A percentile compares a stretch with the other conserved stretches of the same genome.
Conservation (phyloP, 1,140 invertebrate genomes). For the Sinella curviseta region DNA sequence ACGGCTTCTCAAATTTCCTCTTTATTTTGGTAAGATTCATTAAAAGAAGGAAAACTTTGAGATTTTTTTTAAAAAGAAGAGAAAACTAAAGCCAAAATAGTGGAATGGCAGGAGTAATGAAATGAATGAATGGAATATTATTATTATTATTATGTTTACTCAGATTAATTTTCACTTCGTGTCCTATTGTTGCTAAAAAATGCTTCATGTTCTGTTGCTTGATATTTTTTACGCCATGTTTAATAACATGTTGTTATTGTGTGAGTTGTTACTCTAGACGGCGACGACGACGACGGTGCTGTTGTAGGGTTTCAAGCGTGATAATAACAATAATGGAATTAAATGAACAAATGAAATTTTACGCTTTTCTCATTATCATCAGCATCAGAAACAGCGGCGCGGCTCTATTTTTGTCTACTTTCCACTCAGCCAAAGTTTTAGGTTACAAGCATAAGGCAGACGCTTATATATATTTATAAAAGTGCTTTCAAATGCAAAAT, state of each 20-base stretch:
- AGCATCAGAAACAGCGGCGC: neutral
- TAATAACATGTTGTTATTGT: no score
- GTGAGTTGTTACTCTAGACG: no score
- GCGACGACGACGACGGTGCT: neutral
- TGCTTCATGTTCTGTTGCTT: neutral
- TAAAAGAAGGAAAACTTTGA: no score
- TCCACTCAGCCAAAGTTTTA: no score
- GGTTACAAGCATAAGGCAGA: no score
- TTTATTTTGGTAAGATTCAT: neutral
- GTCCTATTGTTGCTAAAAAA: neutral
- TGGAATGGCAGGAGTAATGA: no score
- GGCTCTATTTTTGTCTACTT: neutral
- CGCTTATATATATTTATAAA: no score
- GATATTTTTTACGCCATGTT: no score
- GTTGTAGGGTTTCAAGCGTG: neutral
- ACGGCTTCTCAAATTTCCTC: neutral
- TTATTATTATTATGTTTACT: neutral
- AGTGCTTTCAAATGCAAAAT: no score
- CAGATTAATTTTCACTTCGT: slow-evolving; percentile 21
- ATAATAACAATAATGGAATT: slow-evolving; percentile 7
- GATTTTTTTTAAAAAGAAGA: no score
- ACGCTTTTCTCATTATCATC: neutral
- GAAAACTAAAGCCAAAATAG: no score
- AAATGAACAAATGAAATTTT: slow-evolving; percentile 22
- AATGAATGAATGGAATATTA: no score